These are phyloP conservation scores for Tinea trinotella DNA, from an alignment of 2,888 invertebrate species.

Conservation along the genomic window DNA sequence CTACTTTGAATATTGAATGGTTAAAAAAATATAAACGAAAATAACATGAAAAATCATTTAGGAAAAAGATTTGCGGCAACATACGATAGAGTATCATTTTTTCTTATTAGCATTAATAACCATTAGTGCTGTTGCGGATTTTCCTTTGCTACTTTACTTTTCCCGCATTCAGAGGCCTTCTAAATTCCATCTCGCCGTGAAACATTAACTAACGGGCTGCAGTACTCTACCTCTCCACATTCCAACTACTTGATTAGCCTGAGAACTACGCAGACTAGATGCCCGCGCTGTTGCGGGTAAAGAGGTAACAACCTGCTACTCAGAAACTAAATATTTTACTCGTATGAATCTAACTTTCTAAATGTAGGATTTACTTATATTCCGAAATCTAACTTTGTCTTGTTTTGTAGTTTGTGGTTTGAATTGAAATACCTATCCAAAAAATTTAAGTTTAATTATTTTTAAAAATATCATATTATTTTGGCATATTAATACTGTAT, in stretches of 20 bases:
- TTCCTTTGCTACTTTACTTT: slow-evolving; percentile 12
- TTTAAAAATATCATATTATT: no score
- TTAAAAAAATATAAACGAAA: not conserved
- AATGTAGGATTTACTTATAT: not conserved
- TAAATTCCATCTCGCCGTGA: slow-evolving; percentile 20
- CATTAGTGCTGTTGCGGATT: slow-evolving; percentile 12
- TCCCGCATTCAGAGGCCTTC: slow-evolving; percentile 17
- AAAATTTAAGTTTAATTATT: no score
- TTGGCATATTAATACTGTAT: no score
- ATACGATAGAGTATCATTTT: not conserved
- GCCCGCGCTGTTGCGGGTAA: not conserved
- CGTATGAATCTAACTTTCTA: not conserved
- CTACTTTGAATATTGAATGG: not conserved
- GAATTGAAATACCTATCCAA: no score
- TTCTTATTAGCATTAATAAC: slow-evolving; percentile 16
- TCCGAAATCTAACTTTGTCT: no score
- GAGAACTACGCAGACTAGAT: slow-evolving; percentile 18
- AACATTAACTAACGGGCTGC: slow-evolving; percentile 26
- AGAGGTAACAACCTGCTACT: slow-evolving; percentile 4
- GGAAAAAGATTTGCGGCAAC: not conserved
- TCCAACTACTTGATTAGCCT: slow-evolving; percentile 44
- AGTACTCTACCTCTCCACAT: slow-evolving; percentile 36
- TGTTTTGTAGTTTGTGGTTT: no score
- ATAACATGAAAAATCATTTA: not conserved
- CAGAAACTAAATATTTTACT: not conserved